A percentile compares a stretch with the other conserved stretches of the same genome.
Evolutionary conservation across 2,888 invertebrate genomes (phyloP).

Genomic region (Eupeodes latifasciatus): DNA sequence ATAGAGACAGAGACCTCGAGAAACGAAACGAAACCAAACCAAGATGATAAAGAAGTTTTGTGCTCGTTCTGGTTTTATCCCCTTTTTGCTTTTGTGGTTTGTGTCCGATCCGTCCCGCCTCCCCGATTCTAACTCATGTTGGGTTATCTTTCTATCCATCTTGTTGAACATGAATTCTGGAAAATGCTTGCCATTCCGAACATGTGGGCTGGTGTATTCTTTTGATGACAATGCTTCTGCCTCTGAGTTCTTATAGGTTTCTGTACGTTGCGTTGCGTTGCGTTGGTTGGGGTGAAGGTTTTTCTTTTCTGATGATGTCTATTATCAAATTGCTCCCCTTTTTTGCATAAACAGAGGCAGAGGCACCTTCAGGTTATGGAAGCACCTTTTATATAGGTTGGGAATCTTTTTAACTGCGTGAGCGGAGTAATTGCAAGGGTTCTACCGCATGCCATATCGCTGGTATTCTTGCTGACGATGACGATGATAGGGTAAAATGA

Average conservation of each 20-base stretch:
- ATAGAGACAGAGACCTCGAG: not conserved
- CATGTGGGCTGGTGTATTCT: slow-evolving; percentile 55
- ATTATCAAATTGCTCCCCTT: slow-evolving; percentile 20
- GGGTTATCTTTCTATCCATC: slow-evolving; percentile 45
- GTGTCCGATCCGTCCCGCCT: not conserved
- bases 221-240: slow-evolving; percentile 21
- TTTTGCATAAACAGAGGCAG: not conserved
- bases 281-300: not conserved
- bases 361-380: too few species aligned
- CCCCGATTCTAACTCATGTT: not conserved
- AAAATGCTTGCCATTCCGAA: slow-evolving; percentile 35
- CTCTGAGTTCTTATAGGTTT: too few species aligned
- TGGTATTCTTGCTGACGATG: not conserved
- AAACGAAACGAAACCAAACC: not conserved
- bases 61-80: slow-evolving; percentile 18
- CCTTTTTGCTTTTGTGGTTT: slow-evolving; percentile 2
- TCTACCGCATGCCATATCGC: not conserved
- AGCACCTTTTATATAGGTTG: not conserved
- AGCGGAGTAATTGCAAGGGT: slow-evolving; percentile 17
- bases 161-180: slow-evolving; percentile 53
- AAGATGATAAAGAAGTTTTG: slow-evolving; percentile 20
- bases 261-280: too few species aligned
- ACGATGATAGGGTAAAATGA: not conserved
- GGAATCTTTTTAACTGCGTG: not conserved
- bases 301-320: not conserved